Evolutionary conservation across 2,888 invertebrate genomes (phyloP).

Genomic region (Malacosoma neustria): DNA sequence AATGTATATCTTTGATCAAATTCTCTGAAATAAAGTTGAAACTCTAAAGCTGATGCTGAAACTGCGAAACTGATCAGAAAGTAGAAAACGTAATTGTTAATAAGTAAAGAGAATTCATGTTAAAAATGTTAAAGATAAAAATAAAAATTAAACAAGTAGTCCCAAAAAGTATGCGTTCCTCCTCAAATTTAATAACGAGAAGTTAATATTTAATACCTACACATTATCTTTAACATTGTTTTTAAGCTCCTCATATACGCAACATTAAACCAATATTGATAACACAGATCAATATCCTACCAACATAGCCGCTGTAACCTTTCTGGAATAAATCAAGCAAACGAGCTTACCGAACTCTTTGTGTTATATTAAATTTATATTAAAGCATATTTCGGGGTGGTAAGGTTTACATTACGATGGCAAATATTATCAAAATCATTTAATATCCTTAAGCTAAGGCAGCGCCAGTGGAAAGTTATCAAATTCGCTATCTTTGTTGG

Average conservation of each 20-base stretch:
- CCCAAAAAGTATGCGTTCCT: no score
- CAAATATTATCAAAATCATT: slow-evolving; percentile 19
- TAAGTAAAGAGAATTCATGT: no score
- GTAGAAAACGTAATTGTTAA: no score
- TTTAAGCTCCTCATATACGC: slow-evolving; percentile 15
- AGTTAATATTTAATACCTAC: not conserved
- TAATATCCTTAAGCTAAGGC: slow-evolving; percentile 41
- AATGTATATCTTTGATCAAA: slow-evolving; percentile 8
- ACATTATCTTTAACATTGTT: no score
- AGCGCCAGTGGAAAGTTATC: slow-evolving; percentile 43
- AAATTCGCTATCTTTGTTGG: slow-evolving; percentile 52
- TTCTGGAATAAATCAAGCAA: slow-evolving; percentile 41
- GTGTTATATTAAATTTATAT: slow-evolving; percentile 26
- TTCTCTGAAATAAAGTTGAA: no score
- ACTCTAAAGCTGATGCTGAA: no score
- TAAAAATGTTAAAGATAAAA: no score
- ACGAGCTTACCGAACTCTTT: slow-evolving; percentile 42
- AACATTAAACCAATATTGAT: slow-evolving; percentile 48
- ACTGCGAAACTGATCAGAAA: no score
- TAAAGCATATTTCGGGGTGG: slow-evolving; percentile 2
- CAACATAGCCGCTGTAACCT: slow-evolving; percentile 37
- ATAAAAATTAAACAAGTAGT: no score
- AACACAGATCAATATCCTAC: slow-evolving; percentile 51
- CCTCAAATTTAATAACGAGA: not conserved
- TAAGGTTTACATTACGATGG: slow-evolving; percentile 8